Evolutionary conservation across 1,140 invertebrate species (phyloP).

Genomic region (Meloidogyne exigua): DNA sequence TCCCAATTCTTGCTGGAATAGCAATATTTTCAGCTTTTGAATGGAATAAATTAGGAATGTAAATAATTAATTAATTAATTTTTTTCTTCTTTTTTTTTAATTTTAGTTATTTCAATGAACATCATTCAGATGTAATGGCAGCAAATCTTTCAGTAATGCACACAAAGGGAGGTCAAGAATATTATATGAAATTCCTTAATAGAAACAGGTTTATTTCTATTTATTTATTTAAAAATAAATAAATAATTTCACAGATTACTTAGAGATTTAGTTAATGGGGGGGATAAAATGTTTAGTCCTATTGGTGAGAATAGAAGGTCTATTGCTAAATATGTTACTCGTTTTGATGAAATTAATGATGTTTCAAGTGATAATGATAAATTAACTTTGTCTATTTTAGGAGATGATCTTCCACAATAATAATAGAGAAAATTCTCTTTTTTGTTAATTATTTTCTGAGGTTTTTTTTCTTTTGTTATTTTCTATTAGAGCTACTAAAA

Average conservation of each 20-base stretch:
- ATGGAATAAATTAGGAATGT: slow-evolving; percentile 20
- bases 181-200: slow-evolving; percentile 22
- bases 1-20: neutral
- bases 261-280: slow-evolving; percentile 11
- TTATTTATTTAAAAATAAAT: too few species aligned
- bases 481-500: too few species aligned
- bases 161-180: slow-evolving; percentile 21
- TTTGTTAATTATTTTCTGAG: neutral
- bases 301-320: slow-evolving; percentile 13
- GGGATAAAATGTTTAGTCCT: slow-evolving; percentile 22
- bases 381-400: slow-evolving; percentile 11
- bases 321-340: slow-evolving; percentile 20
- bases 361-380: slow-evolving; percentile 26
- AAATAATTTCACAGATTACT: slow-evolving; percentile 10
- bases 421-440: neutral
- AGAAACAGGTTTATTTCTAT: slow-evolving; percentile 14
- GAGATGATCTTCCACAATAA: slow-evolving; percentile 20
- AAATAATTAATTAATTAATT: neutral
- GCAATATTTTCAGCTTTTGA: slow-evolving; percentile 3
- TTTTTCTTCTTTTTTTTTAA: neutral
- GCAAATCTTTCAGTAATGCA: slow-evolving; percentile 23
- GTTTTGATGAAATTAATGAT: slow-evolving; percentile 18
- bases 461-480: neutral
- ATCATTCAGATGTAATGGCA: slow-evolving; percentile 23
- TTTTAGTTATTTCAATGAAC: slow-evolving; percentile 19